Conservation (phyloP, 2,113 vertebrate genomes). For the Sapajus apella region DNA sequence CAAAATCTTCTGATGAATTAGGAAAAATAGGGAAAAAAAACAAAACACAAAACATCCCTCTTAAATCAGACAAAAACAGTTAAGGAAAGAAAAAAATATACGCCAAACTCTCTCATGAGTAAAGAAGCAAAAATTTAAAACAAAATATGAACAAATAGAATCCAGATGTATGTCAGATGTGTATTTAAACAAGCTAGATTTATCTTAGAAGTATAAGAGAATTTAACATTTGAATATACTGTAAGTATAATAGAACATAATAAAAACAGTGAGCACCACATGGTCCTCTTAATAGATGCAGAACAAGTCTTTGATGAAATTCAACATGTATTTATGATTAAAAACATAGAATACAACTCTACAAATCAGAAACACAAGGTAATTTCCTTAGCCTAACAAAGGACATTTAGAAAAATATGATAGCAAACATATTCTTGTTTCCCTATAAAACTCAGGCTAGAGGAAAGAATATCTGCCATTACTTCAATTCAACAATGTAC, state of each 20-base stretch:
- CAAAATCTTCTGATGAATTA: neutral
- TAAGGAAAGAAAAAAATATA: conserved; percentile 15
- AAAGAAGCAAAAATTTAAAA: conserved; percentile 55
- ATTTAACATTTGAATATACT: neutral
- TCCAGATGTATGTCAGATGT: conserved; percentile 54
- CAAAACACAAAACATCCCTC: neutral
- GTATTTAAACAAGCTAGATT: neutral
- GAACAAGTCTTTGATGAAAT: neutral
- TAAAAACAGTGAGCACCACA: neutral
- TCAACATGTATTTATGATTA: neutral
- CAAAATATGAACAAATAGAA: conserved; percentile 53
- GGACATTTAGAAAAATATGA: neutral
- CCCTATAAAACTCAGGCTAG: neutral
- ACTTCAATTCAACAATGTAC: neutral
- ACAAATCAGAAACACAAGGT: neutral
- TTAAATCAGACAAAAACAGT: conserved; percentile 53
- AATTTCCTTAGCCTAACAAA: neutral
- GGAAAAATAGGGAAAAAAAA: neutral
- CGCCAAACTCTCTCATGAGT: conserved; percentile 46
- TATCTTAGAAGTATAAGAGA: neutral
- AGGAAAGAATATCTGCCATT: neutral
- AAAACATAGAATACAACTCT: neutral
- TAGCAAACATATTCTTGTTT: neutral
- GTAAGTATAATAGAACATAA: accelerated
- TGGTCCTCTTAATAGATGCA: accelerated